Conservation (phyloP, 1,140 invertebrate species). For the Cepaea nemoralis region DNA sequence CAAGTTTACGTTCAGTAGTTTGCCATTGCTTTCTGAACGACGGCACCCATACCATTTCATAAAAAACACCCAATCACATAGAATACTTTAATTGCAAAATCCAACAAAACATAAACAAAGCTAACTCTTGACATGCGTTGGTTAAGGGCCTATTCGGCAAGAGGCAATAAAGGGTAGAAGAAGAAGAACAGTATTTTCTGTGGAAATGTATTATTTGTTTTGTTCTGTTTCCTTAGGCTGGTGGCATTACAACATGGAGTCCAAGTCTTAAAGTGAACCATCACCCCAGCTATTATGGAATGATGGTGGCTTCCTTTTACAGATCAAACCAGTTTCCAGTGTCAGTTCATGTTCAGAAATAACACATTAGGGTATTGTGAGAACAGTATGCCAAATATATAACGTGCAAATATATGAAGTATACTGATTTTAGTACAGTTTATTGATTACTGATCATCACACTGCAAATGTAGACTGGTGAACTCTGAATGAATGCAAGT, state of each 20-base stretch:
- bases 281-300: constrained; percentile 60
- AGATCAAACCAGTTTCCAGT: constrained; percentile 9
- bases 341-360: neutral
- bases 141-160: neutral
- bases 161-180: neutral
- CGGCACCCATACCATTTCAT: too few species aligned
- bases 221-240: constrained; percentile 29
- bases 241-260: constrained; percentile 43
- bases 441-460: too few species aligned
- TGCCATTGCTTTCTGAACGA: too few species aligned
- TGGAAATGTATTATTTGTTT: neutral
- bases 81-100: neutral
- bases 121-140: neutral
- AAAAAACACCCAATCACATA: neutral
- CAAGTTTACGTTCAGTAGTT: too few species aligned
- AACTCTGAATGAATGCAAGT: too few species aligned
- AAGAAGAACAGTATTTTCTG: neutral
- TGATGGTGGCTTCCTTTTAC: constrained; percentile 55
- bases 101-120: too few species aligned
- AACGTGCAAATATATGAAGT: too few species aligned
- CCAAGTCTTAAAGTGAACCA: constrained; percentile 50
- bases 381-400: too few species aligned
- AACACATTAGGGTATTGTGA: too few species aligned
- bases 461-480: too few species aligned
- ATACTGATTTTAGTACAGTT: too few species aligned